These are phyloP conservation scores for Cabera pusaria DNA, from an alignment of 2,888 invertebrate genomes.

Conservation along the genomic window DNA sequence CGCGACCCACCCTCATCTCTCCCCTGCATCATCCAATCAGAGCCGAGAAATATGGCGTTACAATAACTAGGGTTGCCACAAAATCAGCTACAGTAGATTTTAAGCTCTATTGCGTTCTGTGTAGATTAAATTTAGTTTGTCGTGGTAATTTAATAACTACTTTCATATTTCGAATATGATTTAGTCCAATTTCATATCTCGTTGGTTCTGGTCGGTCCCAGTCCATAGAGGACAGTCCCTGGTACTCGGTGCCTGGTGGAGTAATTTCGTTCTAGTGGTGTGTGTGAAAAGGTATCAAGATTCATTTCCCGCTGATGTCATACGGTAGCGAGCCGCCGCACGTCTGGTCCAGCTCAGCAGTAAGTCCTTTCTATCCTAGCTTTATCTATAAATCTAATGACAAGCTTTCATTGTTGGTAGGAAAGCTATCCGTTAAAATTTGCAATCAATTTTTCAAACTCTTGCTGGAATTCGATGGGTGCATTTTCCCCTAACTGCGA, in stretches of 20 bases:
- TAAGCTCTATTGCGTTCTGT: conserved; percentile 19
- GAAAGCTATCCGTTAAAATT: no score
- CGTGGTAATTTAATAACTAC: conserved; percentile 52
- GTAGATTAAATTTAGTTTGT: conserved; percentile 37
- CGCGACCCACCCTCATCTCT: conserved; percentile 47
- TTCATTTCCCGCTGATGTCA: conserved; percentile 83
- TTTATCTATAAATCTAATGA: no score
- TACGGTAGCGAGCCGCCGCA: conserved; percentile 81
- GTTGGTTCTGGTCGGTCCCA: conserved; percentile 33
- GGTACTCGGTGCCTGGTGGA: conserved; percentile 21
- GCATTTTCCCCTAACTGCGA: no score
- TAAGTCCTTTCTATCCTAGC: no score
- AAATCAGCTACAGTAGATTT: conserved; percentile 17
- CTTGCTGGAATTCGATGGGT: no score
- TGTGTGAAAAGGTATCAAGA: conserved; percentile 68
- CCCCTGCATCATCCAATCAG: conserved; percentile 59
- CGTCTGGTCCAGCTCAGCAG: conserved; percentile 79
- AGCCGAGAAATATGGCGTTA: conserved; percentile 61
- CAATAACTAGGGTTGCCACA: conserved; percentile 48
- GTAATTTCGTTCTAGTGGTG: conserved; percentile 42
- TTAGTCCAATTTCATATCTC: conserved; percentile 56
- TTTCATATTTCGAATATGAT: conserved; percentile 59
- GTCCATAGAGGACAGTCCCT: conserved; percentile 13
- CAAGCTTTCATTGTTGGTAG: no score
- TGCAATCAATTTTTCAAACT: no score